Evolutionary conservation across 2,113 vertebrate species (phyloP).

Genomic region (Pongo abelii): DNA sequence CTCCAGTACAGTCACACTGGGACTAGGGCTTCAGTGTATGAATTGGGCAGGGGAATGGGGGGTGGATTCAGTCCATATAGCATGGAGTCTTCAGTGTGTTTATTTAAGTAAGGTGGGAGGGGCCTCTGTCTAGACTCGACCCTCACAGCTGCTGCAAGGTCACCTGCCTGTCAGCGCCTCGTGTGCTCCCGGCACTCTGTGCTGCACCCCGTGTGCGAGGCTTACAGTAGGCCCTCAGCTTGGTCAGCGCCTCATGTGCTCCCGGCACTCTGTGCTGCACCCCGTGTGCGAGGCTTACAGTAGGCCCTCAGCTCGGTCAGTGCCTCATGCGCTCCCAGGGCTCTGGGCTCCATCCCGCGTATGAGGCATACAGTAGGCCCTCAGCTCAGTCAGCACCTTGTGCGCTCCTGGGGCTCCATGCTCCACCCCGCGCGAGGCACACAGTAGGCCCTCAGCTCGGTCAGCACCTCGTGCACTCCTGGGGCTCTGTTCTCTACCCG

Average conservation of each 20-base stretch:
- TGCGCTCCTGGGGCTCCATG: no score
- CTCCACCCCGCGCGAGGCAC: no score
- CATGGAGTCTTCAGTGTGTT: no score
- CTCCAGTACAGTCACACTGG: neutral
- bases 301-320: no score
- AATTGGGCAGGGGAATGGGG: neutral
- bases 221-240: neutral
- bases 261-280: neutral
- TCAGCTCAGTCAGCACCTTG: neutral
- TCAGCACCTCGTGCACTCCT: no score
- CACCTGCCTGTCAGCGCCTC: neutral
- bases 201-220: fast-evolving
- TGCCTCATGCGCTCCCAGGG: no score
- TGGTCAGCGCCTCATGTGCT: fast-evolving
- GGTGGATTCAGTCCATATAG: neutral
- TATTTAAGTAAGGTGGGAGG: neutral
- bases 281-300: fast-evolving
- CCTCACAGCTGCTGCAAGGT: neutral
- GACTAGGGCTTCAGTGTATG: neutral
- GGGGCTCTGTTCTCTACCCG: no score
- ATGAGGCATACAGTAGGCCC: neutral
- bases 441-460: no score
- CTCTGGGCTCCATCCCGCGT: fast-evolving
- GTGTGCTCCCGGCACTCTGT: fast-evolving
- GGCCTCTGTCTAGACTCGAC: neutral